Conservation (phyloP, 2,113 vertebrate species). For the Pleuronectes platessa region DNA sequence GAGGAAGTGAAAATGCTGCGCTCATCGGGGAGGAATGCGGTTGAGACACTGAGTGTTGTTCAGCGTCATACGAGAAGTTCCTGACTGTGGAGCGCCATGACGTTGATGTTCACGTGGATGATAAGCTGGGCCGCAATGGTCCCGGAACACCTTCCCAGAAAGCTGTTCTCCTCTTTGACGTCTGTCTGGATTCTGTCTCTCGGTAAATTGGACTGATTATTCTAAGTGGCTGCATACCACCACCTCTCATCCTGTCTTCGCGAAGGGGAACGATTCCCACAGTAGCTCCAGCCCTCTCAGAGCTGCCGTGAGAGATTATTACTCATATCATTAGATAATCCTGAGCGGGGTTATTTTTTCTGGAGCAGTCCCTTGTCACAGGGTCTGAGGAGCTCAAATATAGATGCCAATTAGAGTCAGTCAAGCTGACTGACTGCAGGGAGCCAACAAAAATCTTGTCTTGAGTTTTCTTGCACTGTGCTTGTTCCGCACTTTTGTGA, state of each 20-base stretch:
- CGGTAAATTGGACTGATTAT: constrained; percentile 67
- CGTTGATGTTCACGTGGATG: constrained; percentile 40
- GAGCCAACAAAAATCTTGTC: not conserved
- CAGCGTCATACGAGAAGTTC: constrained; percentile 14
- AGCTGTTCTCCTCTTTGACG: constrained; percentile 59
- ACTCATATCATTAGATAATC: constrained; percentile 52
- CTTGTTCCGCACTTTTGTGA: constrained; percentile 29
- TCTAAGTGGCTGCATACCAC: constrained; percentile 79
- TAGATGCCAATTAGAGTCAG: constrained; percentile 55
- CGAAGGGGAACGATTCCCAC: constrained; percentile 59
- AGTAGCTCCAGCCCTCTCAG: constrained; percentile 37
- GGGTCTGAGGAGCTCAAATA: constrained; percentile 38
- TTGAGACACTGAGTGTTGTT: constrained; percentile 19
- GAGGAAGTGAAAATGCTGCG: constrained; percentile 38
- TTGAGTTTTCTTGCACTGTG: not conserved
- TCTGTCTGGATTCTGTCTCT: constrained; percentile 67
- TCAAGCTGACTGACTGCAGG: constrained; percentile 25
- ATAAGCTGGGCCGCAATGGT: constrained; percentile 22
- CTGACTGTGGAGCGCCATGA: constrained; percentile 29
- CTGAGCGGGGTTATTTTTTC: not conserved
- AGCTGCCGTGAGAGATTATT: constrained; percentile 50
- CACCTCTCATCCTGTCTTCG: constrained; percentile 63
- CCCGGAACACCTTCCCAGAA: constrained; percentile 17
- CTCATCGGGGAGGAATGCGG: constrained; percentile 33
- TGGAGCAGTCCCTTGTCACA: constrained; percentile 25